Conservation (phyloP, 1,140 invertebrate species). For the Macrocentrus cingulum region DNA sequence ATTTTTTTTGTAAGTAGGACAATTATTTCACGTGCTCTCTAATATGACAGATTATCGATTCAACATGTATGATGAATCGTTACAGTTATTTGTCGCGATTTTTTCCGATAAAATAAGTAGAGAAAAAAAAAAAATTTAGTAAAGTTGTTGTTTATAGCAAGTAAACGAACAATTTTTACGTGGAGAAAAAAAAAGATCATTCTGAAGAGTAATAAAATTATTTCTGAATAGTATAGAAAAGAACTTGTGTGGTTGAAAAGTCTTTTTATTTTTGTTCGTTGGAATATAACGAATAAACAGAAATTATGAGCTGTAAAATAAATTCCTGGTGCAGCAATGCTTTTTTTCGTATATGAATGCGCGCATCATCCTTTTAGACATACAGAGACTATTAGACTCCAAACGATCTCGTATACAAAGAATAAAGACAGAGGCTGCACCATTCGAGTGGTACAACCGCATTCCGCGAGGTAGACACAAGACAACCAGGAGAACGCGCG, state of each 20-base stretch:
- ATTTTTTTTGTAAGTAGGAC: too few species aligned
- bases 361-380: background rate
- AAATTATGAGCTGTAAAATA: background rate
- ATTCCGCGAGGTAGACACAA: constrained; percentile 35
- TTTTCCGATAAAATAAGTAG: constrained; percentile 1
- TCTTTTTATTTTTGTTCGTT: background rate
- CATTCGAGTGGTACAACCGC: constrained; percentile 39
- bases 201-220: too few species aligned
- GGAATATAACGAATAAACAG: background rate
- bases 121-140: background rate
- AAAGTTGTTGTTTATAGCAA: constrained; percentile 28
- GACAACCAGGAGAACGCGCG: constrained; percentile 14
- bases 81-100: background rate
- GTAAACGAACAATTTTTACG: constrained; percentile 33
- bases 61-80: too few species aligned
- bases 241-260: background rate
- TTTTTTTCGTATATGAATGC: too few species aligned
- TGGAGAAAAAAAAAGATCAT: too few species aligned
- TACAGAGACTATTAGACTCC: background rate
- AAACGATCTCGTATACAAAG: background rate
- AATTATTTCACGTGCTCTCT: too few species aligned
- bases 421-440: background rate
- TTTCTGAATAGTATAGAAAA: constrained; percentile 1
- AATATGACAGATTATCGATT: too few species aligned
- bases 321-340: too few species aligned